These are phyloP conservation scores for Mormyrus proboscirostris DNA, from an alignment of 2,797 vertebrate genomes.

Conservation along the genomic window DNA sequence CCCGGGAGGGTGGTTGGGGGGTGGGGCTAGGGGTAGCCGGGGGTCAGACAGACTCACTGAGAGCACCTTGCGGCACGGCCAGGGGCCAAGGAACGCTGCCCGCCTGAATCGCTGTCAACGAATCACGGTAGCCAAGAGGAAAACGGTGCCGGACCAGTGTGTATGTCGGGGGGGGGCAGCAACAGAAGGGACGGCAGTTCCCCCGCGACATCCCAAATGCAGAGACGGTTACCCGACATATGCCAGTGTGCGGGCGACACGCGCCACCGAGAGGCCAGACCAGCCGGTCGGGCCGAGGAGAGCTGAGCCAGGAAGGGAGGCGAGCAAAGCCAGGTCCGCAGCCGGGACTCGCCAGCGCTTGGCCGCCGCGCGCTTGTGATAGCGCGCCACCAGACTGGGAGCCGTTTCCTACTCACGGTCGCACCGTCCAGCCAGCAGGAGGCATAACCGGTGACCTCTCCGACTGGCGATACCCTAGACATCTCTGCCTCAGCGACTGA, in stretches of 20 bases:
- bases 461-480: not conserved
- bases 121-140: not conserved
- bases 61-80: conserved; percentile 41
- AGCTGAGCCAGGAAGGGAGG: not conserved
- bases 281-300: not conserved
- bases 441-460: not conserved
- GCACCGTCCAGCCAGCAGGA: conserved; percentile 2
- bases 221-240: conserved; percentile 17
- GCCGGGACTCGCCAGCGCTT: not conserved
- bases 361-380: not conserved
- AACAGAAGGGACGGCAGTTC: conserved; percentile 17
- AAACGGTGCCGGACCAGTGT: not conserved
- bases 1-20: not conserved
- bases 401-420: not conserved
- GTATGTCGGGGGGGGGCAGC: not conserved
- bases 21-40: not conserved
- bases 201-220: conserved; percentile 7
- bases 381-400: not conserved
- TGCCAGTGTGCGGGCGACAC: conserved; percentile 5
- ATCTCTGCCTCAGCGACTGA: not conserved
- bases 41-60: conserved; percentile 14
- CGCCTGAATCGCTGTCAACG: not conserved
- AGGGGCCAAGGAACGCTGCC: not conserved
- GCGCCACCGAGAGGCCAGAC: not conserved
- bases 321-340: not conserved